Evolutionary conservation across 2,113 vertebrate genomes (phyloP).

Genomic region (Tonatia bakeri): DNA sequence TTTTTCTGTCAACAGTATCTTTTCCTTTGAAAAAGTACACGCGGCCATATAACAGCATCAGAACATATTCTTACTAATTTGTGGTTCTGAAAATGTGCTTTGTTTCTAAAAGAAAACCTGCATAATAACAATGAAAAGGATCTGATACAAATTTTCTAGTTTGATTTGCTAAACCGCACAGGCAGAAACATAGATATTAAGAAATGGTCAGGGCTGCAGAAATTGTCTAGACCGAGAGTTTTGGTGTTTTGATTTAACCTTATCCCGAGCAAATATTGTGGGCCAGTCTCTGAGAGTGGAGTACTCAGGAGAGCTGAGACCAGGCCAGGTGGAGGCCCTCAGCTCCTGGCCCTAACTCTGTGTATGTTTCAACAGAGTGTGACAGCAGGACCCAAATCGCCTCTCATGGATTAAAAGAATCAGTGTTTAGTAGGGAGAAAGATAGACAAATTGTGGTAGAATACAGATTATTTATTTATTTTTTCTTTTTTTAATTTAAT

Average conservation of each 20-base stretch:
- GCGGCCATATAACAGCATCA: not conserved
- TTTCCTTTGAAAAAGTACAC: not conserved
- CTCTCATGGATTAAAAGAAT: not conserved
- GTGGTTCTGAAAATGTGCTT: not conserved
- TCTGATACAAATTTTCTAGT: not conserved
- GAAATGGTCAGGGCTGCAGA: not conserved
- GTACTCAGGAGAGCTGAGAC: not conserved
- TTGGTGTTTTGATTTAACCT: not conserved
- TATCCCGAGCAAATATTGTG: not conserved
- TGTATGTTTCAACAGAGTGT: not conserved
- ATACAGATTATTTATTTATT: not conserved
- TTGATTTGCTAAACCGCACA: not conserved
- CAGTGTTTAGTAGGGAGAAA: not conserved
- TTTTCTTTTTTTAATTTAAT: too few relatives aligned
- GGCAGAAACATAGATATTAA: not conserved
- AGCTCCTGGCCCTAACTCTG: not conserved
- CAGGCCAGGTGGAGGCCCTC: not conserved
- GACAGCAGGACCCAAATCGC: not conserved
- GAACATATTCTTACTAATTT: not conserved
- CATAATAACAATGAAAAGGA: not conserved
- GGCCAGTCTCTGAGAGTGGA: not conserved
- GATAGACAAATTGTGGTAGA: not conserved
- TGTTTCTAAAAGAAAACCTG: constrained; percentile 11
- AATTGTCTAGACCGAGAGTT: not conserved
- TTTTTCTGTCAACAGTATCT: not conserved